Evolutionary conservation across 1,140 invertebrate species (phyloP).

Genomic region (Drosophila asahinai): DNA sequence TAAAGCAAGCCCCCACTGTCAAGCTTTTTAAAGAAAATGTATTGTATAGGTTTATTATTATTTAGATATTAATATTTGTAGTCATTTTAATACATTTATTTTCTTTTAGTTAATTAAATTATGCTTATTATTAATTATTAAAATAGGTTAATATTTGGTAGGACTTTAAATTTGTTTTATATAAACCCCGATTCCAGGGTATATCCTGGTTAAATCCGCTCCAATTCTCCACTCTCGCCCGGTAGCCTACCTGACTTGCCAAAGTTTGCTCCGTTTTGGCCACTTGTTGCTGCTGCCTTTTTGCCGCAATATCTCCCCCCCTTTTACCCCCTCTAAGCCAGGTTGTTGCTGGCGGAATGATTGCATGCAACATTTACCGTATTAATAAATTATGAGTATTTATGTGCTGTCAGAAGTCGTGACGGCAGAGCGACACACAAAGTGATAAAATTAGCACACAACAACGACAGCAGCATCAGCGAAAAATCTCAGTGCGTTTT

Average conservation of each 20-base stretch:
- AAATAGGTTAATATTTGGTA: too few relatives aligned
- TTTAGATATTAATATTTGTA: neutral
- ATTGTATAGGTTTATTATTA: neutral
- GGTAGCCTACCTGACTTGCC: conserved; percentile 1
- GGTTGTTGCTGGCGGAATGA: conserved; percentile 68
- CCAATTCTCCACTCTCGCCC: neutral
- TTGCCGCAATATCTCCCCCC: neutral
- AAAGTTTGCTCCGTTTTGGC: conserved; percentile 35
- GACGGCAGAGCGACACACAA: conserved; percentile 85
- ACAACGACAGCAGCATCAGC: conserved; percentile 35
- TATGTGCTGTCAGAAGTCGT: conserved; percentile 85
- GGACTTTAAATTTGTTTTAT: neutral
- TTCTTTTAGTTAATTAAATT: too few relatives aligned
- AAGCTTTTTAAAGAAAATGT: accelerated
- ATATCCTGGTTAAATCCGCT: neutral
- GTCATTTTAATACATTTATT: too few relatives aligned
- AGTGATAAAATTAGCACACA: conserved; percentile 85
- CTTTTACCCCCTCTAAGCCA: conserved; percentile 8
- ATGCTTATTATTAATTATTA: neutral
- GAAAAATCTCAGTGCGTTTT: conserved; percentile 69
- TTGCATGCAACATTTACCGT: conserved; percentile 84
- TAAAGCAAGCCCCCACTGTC: neutral
- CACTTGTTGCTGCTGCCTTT: conserved; percentile 43
- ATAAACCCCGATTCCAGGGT: neutral
- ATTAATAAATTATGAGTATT: conserved; percentile 85